Evolutionary conservation across 2,797 vertebrate species (phyloP), one percentile per base, ranked within the genome.

Genomic region (Bradypodion pumilum): DNA sequence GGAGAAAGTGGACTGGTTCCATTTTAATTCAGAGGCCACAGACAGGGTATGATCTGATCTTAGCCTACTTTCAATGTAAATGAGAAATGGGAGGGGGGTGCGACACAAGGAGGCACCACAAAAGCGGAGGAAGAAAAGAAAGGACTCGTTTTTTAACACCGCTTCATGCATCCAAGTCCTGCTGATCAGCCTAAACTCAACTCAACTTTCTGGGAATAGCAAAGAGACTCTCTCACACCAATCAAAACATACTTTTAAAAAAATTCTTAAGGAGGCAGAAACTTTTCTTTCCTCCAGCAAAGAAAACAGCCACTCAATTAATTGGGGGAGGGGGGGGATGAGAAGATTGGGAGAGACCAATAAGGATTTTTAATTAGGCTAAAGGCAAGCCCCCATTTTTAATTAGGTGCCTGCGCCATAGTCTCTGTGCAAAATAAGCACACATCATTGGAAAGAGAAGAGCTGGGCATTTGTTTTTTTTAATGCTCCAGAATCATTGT

Each of bases 51-150:
- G 91, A 95, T 95, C 95, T 92, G 94, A 95, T 94, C 94, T 95
- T 96, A 96, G 96, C 96, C 95, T 95, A 96, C 96, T 95, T 97
- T 96, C 95, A 96, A 96, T 92, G 95, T 95, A 95, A 96, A 95
- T 95, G 84, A 85, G 74, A 90, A 91, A 91, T 91, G 92, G 93
- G 94, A 91, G 91, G 87, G 91, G 87, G 90, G 89, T 87, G 91
- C 29, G 1, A 23, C 7, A 29, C 8, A 15, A 40, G 32, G 91
- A 81, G 56, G 79, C 46, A 84, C 88, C 87, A 84, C 86, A 88
- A 80, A 87, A 91, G 92, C 91, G 91, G 89, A 91, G 91, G 92
- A 91, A 93, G 93, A 96, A 94, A 96, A 97, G 95, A 96, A 96
- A 96, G 93, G 92, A 86, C 94, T 93, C 93, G 42, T 78, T 25